phyloP scores from a whole-genome alignment of 1,140 invertebrate genomes.

The Drosophila virilis region DNA sequence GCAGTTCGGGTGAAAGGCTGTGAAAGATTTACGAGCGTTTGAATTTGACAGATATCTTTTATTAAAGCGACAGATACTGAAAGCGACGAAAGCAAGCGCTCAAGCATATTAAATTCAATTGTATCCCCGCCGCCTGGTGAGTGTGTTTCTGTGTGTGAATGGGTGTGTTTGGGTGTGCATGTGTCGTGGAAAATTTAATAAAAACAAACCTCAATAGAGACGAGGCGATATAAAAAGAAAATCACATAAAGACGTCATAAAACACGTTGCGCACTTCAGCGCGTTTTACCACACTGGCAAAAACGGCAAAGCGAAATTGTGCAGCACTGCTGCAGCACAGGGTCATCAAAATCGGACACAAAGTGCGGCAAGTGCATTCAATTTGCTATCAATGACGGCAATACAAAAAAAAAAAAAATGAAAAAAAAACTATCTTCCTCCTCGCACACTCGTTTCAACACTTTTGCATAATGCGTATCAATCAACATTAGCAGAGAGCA shows the following conservation, averaged over 20 bases:
- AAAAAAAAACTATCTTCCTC: background rate
- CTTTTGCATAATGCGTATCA: slow-evolving; percentile 47
- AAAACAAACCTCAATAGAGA: slow-evolving; percentile 62
- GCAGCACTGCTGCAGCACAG: slow-evolving; percentile 6
- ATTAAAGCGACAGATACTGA: slow-evolving; percentile 73
- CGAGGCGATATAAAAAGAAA: slow-evolving; percentile 45
- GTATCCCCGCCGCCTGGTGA: background rate
- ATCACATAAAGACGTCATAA: slow-evolving; percentile 72
- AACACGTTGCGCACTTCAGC: slow-evolving; percentile 56
- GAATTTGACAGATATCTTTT: slow-evolving; percentile 83
- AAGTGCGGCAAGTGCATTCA: slow-evolving; percentile 9
- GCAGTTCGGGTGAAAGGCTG: slow-evolving; percentile 36
- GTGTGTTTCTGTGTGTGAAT: background rate
- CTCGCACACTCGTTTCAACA: slow-evolving; percentile 27
- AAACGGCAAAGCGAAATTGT: background rate
- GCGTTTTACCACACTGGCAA: slow-evolving; percentile 43
- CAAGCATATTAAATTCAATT: slow-evolving; percentile 63
- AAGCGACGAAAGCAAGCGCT: slow-evolving; percentile 54
- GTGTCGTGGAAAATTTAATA: slow-evolving; percentile 62
- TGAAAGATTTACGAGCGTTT: slow-evolving; percentile 78
- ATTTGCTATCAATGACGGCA: slow-evolving; percentile 10
- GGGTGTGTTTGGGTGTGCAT: background rate
- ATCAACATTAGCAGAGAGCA: slow-evolving; percentile 48
- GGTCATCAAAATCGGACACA: slow-evolving; percentile 9
- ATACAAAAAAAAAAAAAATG: background rate